Evolutionary conservation across 2,888 invertebrate genomes (phyloP), one percentile per base, ranked within the genome.

Genomic region (Volucella inanis): DNA sequence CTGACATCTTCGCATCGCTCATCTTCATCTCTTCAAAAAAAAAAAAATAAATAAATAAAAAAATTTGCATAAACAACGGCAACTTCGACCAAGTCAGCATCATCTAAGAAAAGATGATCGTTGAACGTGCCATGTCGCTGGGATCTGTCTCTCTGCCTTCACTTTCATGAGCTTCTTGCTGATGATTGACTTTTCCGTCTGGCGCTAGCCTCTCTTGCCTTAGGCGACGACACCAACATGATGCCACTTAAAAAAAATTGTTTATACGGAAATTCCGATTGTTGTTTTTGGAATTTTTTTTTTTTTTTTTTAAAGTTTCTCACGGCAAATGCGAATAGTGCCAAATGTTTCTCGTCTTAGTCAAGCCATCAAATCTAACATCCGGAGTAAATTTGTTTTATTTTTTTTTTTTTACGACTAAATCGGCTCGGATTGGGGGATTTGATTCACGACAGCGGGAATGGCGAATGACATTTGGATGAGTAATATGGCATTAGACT

Each of bases 131-230:
- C 71, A 31, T 11, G n/a, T 65, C 38, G 68, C 59, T 76, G 76
- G 76, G 77, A 64, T 76, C 61, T 31, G 43, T 52, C 71, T 61
- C 47, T 39, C 41, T 64, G 59, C 52, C 72, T 67, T 76, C 72
- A 59, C 71, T 70, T 67, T 72, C 65, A 10, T 52, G 59, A 31
- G 31, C 31, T 31, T 31, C 31, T 31, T 4, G 6, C 52, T 18
- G 61, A 41, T 76, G 84, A 85, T 85, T 85, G 84, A 85, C 67
- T 85, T 76, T 76, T 85, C 76, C 77, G 55, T 81, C 71, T 85
- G 85, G 85, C 85, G 85, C 85, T 85, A 77, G 65, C 61, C 61
- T 18, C 31, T 31, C 64, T 71, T 54, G 79, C 79, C 79, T 61
- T 61, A 43, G 65, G 79, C 75, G 70, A 67, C 65, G 47, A 47